Conservation (phyloP, 2,113 vertebrate genomes). For the Limanda limanda region DNA sequence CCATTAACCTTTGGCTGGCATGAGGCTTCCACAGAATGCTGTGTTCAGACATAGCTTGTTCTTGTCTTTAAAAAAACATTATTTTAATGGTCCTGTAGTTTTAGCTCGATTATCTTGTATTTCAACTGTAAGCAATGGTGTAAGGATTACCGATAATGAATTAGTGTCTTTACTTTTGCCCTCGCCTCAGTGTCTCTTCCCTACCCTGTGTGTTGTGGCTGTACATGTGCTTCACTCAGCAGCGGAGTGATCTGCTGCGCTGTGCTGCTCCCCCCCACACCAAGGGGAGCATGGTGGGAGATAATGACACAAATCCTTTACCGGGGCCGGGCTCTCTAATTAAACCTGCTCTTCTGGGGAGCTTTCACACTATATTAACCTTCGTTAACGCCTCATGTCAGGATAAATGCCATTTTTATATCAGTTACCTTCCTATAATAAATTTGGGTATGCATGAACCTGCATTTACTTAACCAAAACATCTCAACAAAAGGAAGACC, state of each 20-base stretch:
- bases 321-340: conserved; percentile 43
- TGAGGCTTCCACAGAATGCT: conserved; percentile 13
- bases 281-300: conserved; percentile 28
- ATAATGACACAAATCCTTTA: conserved; percentile 61
- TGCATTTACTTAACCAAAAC: conserved; percentile 4
- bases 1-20: conserved; percentile 62
- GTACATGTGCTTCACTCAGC: conserved; percentile 1
- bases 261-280: conserved; percentile 2
- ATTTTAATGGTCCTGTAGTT: neutral
- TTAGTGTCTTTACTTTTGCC: neutral
- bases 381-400: conserved; percentile 29
- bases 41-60: conserved; percentile 13
- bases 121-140: neutral
- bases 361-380: conserved; percentile 53
- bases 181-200: neutral
- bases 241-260: conserved; percentile 7
- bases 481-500: conserved; percentile 10
- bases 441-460: neutral
- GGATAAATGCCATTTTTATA: conserved; percentile 5
- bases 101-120: neutral
- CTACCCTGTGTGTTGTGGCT: conserved; percentile 19
- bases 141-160: neutral
- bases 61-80: neutral
- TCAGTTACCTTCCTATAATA: neutral
- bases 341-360: conserved; percentile 49